Evolutionary conservation across 2,113 vertebrate species (phyloP).

Genomic region (Macrotus californicus): DNA sequence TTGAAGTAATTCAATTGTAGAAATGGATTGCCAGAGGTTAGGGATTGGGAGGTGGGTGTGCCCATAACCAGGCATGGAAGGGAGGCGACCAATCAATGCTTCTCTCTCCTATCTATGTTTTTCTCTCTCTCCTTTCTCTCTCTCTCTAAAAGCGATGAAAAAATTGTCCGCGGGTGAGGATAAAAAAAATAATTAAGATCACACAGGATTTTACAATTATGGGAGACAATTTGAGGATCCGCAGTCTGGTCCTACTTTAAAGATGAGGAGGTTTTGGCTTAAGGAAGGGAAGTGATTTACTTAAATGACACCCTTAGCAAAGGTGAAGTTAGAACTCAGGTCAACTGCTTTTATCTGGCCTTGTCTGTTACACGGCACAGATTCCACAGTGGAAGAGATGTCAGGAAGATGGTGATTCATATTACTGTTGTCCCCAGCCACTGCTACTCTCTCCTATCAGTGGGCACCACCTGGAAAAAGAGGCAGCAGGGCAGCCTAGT

Average conservation of each 20-base stretch:
- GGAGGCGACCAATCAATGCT: no score
- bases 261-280: neutral
- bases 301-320: neutral
- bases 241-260: neutral
- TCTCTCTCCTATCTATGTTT: no score
- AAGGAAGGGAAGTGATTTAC: neutral
- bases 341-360: neutral
- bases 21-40: neutral
- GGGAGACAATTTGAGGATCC: neutral
- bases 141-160: no score
- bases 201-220: neutral
- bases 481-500: neutral
- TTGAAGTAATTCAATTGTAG: neutral
- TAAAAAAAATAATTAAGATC: neutral
- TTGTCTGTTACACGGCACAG: neutral
- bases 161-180: no score
- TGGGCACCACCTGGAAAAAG: neutral
- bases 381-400: neutral
- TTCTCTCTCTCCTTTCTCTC: no score
- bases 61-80: neutral
- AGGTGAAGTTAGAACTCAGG: neutral
- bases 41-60: neutral
- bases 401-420: neutral
- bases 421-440: neutral
- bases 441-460: constrained; percentile 1